phyloP scores from a whole-genome alignment of 2,888 invertebrate genomes.

The Baronia brevicornis region DNA sequence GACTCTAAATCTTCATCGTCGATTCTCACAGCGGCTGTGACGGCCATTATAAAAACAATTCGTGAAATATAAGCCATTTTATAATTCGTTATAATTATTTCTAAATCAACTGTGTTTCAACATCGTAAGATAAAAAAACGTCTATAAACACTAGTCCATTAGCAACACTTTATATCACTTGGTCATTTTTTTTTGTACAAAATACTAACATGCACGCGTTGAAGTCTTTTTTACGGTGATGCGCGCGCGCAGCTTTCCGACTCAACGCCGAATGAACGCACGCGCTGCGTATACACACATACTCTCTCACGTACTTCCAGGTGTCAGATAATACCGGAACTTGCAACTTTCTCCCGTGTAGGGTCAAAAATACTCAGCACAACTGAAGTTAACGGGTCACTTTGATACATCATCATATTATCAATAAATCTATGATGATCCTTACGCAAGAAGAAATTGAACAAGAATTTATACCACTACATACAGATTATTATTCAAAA shows the following conservation, averaged over 20 bases:
- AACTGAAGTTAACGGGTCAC: conserved; percentile 36
- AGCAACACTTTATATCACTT: conserved; percentile 11
- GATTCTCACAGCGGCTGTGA: conserved; percentile 24
- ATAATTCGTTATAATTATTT: conserved; percentile 4
- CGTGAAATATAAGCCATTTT: conserved; percentile 36
- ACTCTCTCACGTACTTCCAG: conserved; percentile 48
- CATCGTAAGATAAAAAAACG: conserved; percentile 10
- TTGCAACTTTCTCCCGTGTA: conserved; percentile 54
- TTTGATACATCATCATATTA: conserved; percentile 45
- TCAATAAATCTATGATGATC: conserved; percentile 27
- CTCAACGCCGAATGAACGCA: conserved; percentile 50
- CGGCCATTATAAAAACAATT: conserved; percentile 31
- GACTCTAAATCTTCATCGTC: conserved; percentile 53
- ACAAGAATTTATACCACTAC: conserved; percentile 12
- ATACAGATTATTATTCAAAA: conserved; percentile 1
- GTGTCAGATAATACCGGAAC: conserved; percentile 68
- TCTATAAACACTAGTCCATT: conserved; percentile 8
- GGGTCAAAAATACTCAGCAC: conserved; percentile 35
- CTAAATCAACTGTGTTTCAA: conserved; percentile 5
- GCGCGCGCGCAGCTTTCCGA: conserved; percentile 51
- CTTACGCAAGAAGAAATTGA: conserved; percentile 20
- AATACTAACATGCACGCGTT: conserved; percentile 26
- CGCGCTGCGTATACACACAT: conserved; percentile 37
- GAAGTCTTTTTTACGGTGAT: conserved; percentile 30
- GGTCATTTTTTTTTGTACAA: conserved; percentile 18